phyloP scores from a whole-genome alignment of 2,797 vertebrate genomes.

The Falco berigora region DNA sequence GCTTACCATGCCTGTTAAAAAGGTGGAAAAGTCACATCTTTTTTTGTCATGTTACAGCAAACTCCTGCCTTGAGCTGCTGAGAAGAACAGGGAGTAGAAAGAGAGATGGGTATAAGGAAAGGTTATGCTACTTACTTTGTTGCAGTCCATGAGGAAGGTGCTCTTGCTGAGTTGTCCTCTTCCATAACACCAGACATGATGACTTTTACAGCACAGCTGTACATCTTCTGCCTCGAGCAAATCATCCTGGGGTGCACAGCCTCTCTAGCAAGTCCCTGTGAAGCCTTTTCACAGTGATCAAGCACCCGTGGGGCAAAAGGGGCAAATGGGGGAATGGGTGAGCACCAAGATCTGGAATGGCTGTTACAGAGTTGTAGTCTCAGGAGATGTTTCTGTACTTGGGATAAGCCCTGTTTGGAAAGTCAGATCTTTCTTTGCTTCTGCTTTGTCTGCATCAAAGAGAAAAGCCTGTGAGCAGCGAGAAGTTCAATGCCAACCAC shows the following conservation, averaged over 20 bases:
- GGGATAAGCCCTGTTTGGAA: accelerated
- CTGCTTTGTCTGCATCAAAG: background rate
- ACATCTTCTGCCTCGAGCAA: background rate
- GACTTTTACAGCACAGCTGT: background rate
- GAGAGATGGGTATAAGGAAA: background rate
- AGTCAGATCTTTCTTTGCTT: background rate
- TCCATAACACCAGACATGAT: accelerated
- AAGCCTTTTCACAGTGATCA: background rate
- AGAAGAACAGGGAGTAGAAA: background rate
- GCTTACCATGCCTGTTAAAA: background rate
- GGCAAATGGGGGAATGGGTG: accelerated
- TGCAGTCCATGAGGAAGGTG: background rate
- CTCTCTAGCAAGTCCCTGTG: background rate
- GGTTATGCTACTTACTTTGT: background rate
- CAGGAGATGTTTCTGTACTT: background rate
- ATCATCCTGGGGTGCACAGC: background rate
- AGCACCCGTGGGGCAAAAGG: accelerated
- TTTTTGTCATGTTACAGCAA: background rate
- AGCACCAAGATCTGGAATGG: background rate
- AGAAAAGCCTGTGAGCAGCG: background rate
- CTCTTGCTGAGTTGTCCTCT: background rate
- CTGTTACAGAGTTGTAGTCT: background rate
- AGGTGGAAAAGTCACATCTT: background rate
- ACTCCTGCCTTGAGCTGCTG: background rate
- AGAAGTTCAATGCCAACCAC: background rate